Percentiles rank a stretch among this genome's conserved stretches.
These are phyloP conservation scores for Vimba vimba DNA, from an alignment of 2,113 vertebrate genomes.

Conservation along the genomic window DNA sequence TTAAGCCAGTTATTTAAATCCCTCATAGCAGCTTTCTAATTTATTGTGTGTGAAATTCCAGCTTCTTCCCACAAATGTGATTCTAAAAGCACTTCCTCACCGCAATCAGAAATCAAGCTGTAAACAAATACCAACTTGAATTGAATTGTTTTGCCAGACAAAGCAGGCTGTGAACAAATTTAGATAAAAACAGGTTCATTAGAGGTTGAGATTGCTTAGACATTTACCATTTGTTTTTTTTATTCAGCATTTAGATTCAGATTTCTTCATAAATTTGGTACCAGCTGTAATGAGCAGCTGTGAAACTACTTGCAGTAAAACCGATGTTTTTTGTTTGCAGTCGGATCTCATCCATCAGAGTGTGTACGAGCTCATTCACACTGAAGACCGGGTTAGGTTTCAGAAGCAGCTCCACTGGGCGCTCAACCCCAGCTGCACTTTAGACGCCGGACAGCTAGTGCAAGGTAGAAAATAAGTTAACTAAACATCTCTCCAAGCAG, in stretches of 20 bases:
- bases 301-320: not conserved
- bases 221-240: not conserved
- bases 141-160: not conserved
- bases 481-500: not conserved
- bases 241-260: conserved; percentile 43
- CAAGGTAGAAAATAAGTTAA: conserved; percentile 66
- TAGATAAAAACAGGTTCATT: not conserved
- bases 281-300: not conserved
- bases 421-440: conserved; percentile 71
- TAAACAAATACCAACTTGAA: conserved; percentile 59
- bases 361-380: conserved; percentile 85
- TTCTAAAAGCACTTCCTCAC: not conserved
- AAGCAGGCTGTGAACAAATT: not conserved
- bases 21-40: not conserved
- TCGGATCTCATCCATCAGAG: conserved; percentile 89
- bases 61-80: not conserved
- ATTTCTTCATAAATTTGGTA: not conserved
- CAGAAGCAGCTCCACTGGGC: conserved; percentile 85
- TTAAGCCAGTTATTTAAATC: not conserved
- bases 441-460: conserved; percentile 68
- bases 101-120: not conserved
- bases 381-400: conserved; percentile 85
- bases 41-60: not conserved
- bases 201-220: too few relatives aligned
- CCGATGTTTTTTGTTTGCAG: conserved; percentile 61